Percentiles rank a stretch among this genome's conserved stretches.
These are phyloP conservation scores for Forficula auricularia DNA, from an alignment of 1,140 invertebrate species.

Conservation along the genomic window DNA sequence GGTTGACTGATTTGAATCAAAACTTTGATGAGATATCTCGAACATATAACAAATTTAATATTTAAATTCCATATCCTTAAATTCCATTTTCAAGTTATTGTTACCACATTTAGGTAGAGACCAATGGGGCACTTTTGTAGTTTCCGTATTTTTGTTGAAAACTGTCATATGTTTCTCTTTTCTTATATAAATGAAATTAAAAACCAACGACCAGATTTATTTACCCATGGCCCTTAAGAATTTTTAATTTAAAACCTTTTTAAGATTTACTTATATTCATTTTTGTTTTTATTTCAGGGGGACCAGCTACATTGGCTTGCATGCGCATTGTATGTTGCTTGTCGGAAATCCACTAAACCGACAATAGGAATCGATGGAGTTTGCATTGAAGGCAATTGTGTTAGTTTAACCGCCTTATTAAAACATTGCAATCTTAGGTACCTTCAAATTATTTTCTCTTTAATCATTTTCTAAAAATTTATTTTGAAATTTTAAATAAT, in stretches of 20 bases:
- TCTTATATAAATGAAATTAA: background rate
- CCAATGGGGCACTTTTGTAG: too few species aligned
- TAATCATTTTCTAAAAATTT: too few species aligned
- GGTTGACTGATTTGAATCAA: too few species aligned
- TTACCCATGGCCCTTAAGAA: background rate
- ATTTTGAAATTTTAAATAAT: background rate
- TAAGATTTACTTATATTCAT: background rate
- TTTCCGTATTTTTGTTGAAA: background rate
- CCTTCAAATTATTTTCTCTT: conserved; percentile 14
- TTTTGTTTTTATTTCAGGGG: conserved; percentile 43
- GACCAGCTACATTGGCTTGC: conserved; percentile 85
- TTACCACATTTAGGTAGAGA: too few species aligned
- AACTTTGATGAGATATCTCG: too few species aligned
- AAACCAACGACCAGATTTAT: background rate
- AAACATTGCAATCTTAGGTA: conserved; percentile 77
- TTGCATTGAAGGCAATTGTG: conserved; percentile 73
- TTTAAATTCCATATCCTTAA: too few species aligned
- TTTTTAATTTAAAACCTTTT: background rate
- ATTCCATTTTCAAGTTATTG: too few species aligned
- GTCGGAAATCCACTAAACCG: conserved; percentile 58
- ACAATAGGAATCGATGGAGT: conserved; percentile 52
- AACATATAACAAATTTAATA: too few species aligned
- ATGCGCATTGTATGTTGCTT: conserved; percentile 83
- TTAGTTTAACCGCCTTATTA: conserved; percentile 75
- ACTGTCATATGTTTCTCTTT: background rate